phyloP scores from a whole-genome alignment of 2,888 invertebrate genomes.

The Muschampia staudingeri region DNA sequence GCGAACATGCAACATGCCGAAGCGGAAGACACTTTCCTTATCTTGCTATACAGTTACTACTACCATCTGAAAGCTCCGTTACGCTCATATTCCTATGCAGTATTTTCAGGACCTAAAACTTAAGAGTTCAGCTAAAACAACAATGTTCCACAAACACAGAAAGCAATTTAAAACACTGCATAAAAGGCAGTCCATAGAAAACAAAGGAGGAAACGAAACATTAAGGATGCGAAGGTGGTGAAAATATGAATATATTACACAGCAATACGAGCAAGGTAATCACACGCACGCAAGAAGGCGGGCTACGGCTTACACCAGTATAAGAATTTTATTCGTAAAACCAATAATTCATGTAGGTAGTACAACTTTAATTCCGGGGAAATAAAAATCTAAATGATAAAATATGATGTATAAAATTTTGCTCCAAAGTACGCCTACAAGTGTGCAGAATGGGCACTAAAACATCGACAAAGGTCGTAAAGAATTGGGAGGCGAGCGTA shows the following conservation, averaged over 20 bases:
- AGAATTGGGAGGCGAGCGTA: constrained; percentile 46
- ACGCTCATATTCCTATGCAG: constrained; percentile 31
- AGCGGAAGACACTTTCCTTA: constrained; percentile 72
- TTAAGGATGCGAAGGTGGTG: constrained; percentile 88
- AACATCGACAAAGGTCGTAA: constrained; percentile 49
- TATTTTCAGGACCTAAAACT: constrained; percentile 12
- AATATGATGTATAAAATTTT: constrained; percentile 67
- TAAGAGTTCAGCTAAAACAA: constrained; percentile 44
- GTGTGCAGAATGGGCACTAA: constrained; percentile 51
- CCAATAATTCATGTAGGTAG: constrained; percentile 88
- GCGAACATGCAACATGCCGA: constrained; percentile 67
- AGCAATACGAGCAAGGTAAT: constrained; percentile 84
- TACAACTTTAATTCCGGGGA: constrained; percentile 85
- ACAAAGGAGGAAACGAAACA: constrained; percentile 83
- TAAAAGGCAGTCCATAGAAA: constrained; percentile 71
- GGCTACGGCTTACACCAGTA: constrained; percentile 79
- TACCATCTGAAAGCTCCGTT: constrained; percentile 5
- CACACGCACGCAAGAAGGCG: constrained; percentile 89
- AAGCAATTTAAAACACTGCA: constrained; percentile 61
- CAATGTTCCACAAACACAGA: constrained; percentile 53
- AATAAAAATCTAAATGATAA: constrained; percentile 75
- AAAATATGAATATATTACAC: constrained; percentile 90
- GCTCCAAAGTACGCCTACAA: constrained; percentile 33
- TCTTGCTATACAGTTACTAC: constrained; percentile 62
- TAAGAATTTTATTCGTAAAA: constrained; percentile 84